These are phyloP conservation scores for Eupeodes latifasciatus DNA, from an alignment of 2,888 invertebrate species.

Conservation along the genomic window DNA sequence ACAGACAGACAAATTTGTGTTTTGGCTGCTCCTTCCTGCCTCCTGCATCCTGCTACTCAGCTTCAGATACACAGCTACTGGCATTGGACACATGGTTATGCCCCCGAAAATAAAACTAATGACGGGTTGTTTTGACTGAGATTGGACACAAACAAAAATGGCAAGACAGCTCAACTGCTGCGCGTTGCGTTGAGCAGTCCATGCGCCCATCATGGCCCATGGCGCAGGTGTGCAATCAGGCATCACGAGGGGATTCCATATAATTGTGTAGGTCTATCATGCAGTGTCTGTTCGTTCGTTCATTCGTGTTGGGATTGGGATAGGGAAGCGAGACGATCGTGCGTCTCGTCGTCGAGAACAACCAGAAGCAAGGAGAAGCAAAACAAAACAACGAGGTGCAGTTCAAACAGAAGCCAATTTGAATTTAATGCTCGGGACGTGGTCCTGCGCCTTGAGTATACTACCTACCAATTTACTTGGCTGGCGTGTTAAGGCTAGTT, in stretches of 20 bases:
- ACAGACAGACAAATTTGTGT: conserved; percentile 65
- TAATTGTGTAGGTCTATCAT: conserved; percentile 53
- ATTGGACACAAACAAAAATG: conserved; percentile 70
- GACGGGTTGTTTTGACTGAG: conserved; percentile 75
- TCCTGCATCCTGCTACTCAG: neutral
- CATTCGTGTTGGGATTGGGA: too few relatives aligned
- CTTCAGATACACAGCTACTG: too few relatives aligned
- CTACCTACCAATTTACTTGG: conserved; percentile 61
- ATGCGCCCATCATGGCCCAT: conserved; percentile 50
- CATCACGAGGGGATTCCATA: conserved; percentile 69
- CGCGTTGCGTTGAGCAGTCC: conserved; percentile 14
- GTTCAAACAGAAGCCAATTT: conserved; percentile 72
- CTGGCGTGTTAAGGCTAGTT: conserved; percentile 55
- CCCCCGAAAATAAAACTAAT: conserved; percentile 71
- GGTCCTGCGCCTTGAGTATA: conserved; percentile 41
- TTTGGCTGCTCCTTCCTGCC: conserved; percentile 8
- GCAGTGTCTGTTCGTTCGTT: neutral
- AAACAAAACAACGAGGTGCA: neutral
- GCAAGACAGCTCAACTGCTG: conserved; percentile 61
- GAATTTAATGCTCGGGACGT: conserved; percentile 68
- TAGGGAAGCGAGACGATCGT: neutral
- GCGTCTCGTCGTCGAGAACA: neutral
- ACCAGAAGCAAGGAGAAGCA: neutral
- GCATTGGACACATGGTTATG: conserved; percentile 56
- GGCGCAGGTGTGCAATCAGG: conserved; percentile 63